phyloP scores from a whole-genome alignment of 2,888 invertebrate species.

The Drosophila emarginata region DNA sequence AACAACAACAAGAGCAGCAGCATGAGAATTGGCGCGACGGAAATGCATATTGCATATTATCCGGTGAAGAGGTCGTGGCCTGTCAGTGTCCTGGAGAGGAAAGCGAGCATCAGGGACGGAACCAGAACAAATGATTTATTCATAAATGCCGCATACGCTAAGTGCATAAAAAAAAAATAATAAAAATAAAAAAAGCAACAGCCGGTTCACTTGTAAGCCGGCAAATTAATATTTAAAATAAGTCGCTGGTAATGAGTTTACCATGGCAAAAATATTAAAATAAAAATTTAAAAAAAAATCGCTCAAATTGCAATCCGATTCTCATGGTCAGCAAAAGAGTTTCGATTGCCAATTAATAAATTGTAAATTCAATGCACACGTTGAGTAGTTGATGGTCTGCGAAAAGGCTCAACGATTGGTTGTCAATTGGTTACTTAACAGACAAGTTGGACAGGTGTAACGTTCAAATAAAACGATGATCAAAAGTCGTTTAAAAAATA shows the following conservation, averaged over 20 bases:
- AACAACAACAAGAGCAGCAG: not conserved
- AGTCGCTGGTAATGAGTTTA: constrained; percentile 44
- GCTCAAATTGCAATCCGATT: constrained; percentile 2
- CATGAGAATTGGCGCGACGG: constrained; percentile 19
- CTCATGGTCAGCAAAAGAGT: constrained; percentile 15
- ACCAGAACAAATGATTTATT: constrained; percentile 57
- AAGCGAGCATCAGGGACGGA: constrained; percentile 11
- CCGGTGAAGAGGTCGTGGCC: constrained; percentile 27
- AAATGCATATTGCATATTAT: constrained; percentile 49
- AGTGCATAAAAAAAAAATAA: constrained; percentile 33
- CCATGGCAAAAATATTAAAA: constrained; percentile 24
- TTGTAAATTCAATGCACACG: constrained; percentile 35
- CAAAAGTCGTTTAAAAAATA: not conserved
- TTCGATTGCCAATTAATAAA: constrained; percentile 45
- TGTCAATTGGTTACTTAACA: constrained; percentile 10
- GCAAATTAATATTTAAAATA: constrained; percentile 49
- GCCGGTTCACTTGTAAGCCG: constrained; percentile 26
- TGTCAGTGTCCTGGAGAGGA: not conserved
- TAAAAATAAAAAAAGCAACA: not conserved
- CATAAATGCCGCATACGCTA: constrained; percentile 49
- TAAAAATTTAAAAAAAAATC: not conserved
- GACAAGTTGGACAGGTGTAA: not conserved
- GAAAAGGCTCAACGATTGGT: constrained; percentile 6
- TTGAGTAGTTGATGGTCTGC: constrained; percentile 23
- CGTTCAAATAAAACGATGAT: not conserved